Evolutionary conservation across 2,797 vertebrate species (phyloP).

Genomic region (Fistularia tabacaria): DNA sequence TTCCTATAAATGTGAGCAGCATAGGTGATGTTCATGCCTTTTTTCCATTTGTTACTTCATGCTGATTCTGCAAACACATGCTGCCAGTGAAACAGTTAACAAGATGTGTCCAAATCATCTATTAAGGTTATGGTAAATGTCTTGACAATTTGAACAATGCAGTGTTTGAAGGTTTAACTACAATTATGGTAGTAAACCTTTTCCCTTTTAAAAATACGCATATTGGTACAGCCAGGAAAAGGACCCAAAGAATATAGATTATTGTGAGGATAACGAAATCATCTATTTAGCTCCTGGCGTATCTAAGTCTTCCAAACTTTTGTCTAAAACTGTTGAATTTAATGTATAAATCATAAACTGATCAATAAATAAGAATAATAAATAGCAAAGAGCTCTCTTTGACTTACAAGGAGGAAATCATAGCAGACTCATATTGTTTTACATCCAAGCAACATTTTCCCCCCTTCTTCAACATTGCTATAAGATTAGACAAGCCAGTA

Average conservation of each 20-base stretch:
- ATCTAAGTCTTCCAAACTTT: conserved; percentile 7
- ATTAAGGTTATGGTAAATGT: no score
- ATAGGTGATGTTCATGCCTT: not conserved
- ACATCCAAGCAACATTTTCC: not conserved
- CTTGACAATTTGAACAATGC: not conserved
- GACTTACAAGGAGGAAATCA: conserved; percentile 19
- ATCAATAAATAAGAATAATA: conserved; percentile 33
- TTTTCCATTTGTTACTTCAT: conserved; percentile 28
- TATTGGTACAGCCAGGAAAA: no score
- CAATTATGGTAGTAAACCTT: no score
- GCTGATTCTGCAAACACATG: conserved; percentile 43
- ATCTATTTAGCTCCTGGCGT: conserved; percentile 29
- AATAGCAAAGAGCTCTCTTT: conserved; percentile 6
- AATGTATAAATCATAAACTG: conserved; percentile 36
- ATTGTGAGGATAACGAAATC: conserved; percentile 33
- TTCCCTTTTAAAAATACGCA: no score
- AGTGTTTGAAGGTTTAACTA: not conserved
- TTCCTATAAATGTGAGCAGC: conserved; percentile 1
- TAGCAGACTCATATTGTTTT: conserved; percentile 5
- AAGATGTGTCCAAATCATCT: no score
- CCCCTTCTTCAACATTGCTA: conserved; percentile 13
- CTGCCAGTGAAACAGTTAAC: conserved; percentile 3
- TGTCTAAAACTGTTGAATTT: conserved; percentile 25
- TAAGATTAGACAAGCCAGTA: conserved; percentile 7
- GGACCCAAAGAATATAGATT: not conserved